phyloP scores from a whole-genome alignment of 35 echinoderm and acorn worm species.

The Ptychodera flava region DNA sequence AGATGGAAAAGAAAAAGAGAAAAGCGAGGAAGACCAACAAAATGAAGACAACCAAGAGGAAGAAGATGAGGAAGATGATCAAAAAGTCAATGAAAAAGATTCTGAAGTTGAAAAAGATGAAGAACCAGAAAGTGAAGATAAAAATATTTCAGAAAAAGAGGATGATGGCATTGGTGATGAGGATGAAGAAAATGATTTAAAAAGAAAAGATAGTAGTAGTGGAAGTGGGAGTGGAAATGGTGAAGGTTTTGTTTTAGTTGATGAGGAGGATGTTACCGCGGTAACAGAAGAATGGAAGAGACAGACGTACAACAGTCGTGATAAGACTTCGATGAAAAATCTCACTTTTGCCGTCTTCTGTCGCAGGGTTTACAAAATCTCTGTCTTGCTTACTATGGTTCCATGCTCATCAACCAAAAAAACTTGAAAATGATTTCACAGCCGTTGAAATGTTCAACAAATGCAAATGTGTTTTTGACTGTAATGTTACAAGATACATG shows the following conservation, averaged over 20 bases:
- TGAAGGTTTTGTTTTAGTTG: conserved; percentile 71
- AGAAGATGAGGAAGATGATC: conserved; percentile 7
- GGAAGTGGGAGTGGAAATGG: conserved; percentile 18
- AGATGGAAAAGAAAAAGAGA: not conserved
- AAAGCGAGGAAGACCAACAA: not conserved
- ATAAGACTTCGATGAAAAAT: too few species aligned
- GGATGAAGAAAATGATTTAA: conserved; percentile 17
- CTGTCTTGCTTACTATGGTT: too few species aligned
- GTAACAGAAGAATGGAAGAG: not conserved
- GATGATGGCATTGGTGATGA: conserved; percentile 9
- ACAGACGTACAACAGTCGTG: not conserved
- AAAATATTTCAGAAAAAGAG: conserved; percentile 4
- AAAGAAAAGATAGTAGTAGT: conserved; percentile 5
- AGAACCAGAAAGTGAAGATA: not conserved
- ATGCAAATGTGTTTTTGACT: too few species aligned
- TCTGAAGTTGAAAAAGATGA: conserved; percentile 28
- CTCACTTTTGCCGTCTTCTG: too few species aligned
- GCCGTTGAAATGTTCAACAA: too few species aligned
- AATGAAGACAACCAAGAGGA: conserved; percentile 5
- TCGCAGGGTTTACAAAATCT: too few species aligned
- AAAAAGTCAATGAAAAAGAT: conserved; percentile 7
- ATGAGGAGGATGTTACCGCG: conserved; percentile 45
- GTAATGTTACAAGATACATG: too few species aligned
- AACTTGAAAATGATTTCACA: too few species aligned
- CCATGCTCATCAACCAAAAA: too few species aligned